Percentiles rank a stretch among this genome's conserved stretches.
These are phyloP conservation scores for Cebus imitator DNA, from an alignment of 2,113 vertebrate species.

Conservation along the genomic window DNA sequence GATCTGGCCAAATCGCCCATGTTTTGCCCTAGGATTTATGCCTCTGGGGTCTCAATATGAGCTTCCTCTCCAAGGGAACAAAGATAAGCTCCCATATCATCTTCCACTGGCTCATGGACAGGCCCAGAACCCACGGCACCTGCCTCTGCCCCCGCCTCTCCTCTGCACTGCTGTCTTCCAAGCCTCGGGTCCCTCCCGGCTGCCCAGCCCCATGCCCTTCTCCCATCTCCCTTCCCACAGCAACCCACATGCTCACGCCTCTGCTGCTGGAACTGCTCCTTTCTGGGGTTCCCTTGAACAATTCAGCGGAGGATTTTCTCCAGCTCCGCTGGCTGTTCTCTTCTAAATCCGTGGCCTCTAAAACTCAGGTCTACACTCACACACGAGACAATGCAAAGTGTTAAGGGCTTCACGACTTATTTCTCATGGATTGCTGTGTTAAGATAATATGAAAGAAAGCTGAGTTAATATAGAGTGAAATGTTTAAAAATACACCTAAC, in stretches of 20 bases:
- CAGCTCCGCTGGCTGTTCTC: background rate
- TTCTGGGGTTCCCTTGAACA: background rate
- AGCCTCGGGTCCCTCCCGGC: background rate
- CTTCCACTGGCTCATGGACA: background rate
- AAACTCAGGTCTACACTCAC: background rate
- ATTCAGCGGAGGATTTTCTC: rapidly evolving
- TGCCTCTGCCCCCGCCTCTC: background rate
- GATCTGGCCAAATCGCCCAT: background rate
- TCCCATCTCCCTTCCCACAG: background rate
- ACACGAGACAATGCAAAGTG: background rate
- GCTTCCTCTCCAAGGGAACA: background rate
- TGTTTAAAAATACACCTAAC: background rate
- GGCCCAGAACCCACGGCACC: background rate
- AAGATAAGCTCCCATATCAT: rapidly evolving
- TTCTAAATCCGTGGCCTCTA: no score
- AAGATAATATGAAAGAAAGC: background rate
- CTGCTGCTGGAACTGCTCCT: background rate
- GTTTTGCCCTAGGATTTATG: no score
- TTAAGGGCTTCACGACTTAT: no score
- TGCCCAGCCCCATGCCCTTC: background rate
- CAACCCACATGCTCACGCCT: background rate
- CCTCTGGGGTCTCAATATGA: no score
- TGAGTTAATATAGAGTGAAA: background rate
- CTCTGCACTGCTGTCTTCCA: background rate
- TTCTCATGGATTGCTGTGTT: background rate